phyloP scores from a whole-genome alignment of 1,140 invertebrate species.

The Potamilus streckersoni region DNA sequence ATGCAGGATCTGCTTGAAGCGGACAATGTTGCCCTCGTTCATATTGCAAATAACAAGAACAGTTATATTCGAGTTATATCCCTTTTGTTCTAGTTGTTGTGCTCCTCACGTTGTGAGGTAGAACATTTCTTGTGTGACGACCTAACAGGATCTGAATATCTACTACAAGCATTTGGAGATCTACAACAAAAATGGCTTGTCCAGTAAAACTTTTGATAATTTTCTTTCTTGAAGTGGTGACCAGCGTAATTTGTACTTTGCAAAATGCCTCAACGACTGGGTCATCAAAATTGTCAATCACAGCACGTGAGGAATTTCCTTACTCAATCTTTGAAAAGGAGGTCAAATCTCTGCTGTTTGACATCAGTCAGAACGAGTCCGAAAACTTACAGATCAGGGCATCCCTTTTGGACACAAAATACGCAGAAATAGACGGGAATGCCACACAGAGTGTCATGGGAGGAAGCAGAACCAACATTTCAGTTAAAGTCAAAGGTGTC shows the following conservation, averaged over 20 bases:
- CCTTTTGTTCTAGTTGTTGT: too few relatives aligned
- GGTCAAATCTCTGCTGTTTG: conserved; percentile 13
- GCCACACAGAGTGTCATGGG: not conserved
- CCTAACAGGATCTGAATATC: too few relatives aligned
- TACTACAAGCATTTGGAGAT: not conserved
- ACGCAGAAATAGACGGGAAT: conserved; percentile 8
- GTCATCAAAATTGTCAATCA: conserved; percentile 5
- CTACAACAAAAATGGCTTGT: conserved; percentile 16
- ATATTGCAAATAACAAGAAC: too few relatives aligned
- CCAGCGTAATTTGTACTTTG: conserved; percentile 16
- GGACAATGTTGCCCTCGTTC: too few relatives aligned
- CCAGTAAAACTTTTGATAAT: conserved; percentile 23
- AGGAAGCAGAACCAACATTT: conserved; percentile 13
- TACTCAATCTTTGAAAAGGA: conserved; percentile 20
- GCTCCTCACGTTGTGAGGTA: too few relatives aligned
- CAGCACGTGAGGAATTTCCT: conserved; percentile 8
- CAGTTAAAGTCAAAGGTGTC: conserved; percentile 18
- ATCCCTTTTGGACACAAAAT: conserved; percentile 4
- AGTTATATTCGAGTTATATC: too few relatives aligned
- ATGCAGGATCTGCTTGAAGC: too few relatives aligned
- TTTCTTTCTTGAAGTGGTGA: conserved; percentile 19
- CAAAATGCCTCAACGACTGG: conserved; percentile 12
- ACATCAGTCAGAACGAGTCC: conserved; percentile 6
- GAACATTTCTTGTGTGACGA: too few relatives aligned
- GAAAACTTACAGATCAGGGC: conserved; percentile 12